These are phyloP conservation scores for Equus quagga DNA, from an alignment of 2,113 vertebrate species.

Conservation along the genomic window DNA sequence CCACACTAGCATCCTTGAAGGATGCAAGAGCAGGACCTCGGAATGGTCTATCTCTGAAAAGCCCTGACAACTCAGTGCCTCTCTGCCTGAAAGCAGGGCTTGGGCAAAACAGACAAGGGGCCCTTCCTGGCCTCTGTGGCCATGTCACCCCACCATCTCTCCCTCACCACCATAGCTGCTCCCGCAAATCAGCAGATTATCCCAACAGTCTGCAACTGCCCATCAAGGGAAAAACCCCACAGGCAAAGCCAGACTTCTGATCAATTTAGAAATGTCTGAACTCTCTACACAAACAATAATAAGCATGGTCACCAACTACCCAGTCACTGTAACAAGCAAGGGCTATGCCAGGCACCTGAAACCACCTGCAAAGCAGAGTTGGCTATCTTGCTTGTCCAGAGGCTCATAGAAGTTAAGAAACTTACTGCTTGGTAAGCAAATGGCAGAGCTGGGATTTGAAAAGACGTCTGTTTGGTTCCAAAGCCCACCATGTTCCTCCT, in stretches of 20 bases:
- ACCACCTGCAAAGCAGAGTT: background rate
- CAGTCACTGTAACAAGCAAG: no score
- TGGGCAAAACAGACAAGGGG: background rate
- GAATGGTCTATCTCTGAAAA: background rate
- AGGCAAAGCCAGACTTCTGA: background rate
- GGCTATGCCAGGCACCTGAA: fast-evolving
- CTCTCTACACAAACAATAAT: background rate
- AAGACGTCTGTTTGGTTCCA: background rate
- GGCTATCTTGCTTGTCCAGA: background rate
- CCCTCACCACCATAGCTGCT: background rate
- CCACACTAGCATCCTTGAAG: constrained; percentile 25
- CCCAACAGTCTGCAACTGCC: background rate
- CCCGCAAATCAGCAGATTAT: background rate
- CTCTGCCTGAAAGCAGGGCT: background rate
- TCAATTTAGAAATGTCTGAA: background rate
- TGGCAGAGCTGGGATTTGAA: background rate
- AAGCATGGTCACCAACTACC: background rate
- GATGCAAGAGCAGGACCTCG: background rate
- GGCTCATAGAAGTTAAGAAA: background rate
- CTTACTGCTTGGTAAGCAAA: background rate
- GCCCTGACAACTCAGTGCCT: background rate
- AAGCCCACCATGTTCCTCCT: background rate
- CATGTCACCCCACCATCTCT: background rate
- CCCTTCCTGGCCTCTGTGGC: background rate
- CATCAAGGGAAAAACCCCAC: background rate